Percentiles rank a stretch among this genome's conserved stretches.
phyloP scores from a whole-genome alignment of 2,797 vertebrate species.

The Serranus cabrilla region DNA sequence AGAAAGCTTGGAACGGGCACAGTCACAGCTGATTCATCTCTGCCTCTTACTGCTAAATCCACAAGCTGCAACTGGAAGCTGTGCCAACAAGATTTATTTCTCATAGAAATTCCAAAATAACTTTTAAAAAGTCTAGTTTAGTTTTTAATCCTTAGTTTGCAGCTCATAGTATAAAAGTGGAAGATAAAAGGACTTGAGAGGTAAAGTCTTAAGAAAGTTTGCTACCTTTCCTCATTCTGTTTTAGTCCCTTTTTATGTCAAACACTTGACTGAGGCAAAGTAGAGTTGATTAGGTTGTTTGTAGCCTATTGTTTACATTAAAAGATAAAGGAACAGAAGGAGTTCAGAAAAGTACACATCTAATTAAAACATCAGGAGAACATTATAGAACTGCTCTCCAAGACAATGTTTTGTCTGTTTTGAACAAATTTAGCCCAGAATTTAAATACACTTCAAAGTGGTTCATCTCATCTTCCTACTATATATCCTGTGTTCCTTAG shows the following conservation, averaged over 20 bases:
- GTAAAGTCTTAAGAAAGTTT: background rate
- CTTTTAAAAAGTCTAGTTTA: conserved; percentile 64
- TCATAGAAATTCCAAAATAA: conserved; percentile 59
- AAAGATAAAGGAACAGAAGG: background rate
- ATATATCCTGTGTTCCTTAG: conserved; percentile 36
- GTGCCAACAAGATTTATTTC: conserved; percentile 74
- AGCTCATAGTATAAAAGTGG: background rate
- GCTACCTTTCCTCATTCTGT: background rate
- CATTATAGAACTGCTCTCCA: background rate
- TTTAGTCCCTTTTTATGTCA: background rate
- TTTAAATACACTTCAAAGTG: conserved; percentile 30
- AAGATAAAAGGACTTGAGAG: background rate
- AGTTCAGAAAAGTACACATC: conserved; percentile 15
- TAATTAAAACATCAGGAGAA: conserved; percentile 13
- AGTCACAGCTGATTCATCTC: conserved; percentile 85
- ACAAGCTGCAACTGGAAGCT: conserved; percentile 76
- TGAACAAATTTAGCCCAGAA: conserved; percentile 19
- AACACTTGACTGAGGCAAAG: background rate
- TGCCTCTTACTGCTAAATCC: conserved; percentile 74
- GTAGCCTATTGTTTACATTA: background rate
- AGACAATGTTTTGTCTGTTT: conserved; percentile 24
- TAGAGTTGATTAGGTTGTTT: background rate
- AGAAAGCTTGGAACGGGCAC: conserved; percentile 83
- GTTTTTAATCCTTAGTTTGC: conserved; percentile 30
- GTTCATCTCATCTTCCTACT: conserved; percentile 28